Evolutionary conservation across 2,888 invertebrate species (phyloP), one percentile per base, ranked within the genome.

Genomic region (Tolmerus cingulatus): DNA sequence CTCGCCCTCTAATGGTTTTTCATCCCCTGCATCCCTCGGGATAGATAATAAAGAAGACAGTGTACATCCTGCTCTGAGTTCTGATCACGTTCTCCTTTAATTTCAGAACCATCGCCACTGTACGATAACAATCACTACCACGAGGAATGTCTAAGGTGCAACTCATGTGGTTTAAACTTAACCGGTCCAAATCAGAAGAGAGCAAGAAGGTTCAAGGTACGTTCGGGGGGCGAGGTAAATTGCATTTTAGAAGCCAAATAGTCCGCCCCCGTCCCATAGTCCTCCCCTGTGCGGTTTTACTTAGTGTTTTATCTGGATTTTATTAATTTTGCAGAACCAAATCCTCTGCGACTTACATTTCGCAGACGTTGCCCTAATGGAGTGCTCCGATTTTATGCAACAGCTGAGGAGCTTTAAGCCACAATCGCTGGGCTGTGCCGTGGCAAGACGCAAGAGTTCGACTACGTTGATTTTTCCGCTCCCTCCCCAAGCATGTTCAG

Each of bases 361-460:
- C 93, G 97, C 97, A 91, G 98, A 98, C 96, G 97, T 98, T 90
- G 97, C 97, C 93, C 97, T 98, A 93, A 97, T 98, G 97, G 98
- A 98, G 96, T 97, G 97, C 94, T 97, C 97, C 91, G 98, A 98
- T 95, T 98, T 98, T 94, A 97, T 98, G 97, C 97, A 98, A 94
- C 98, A 98, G 94, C 95, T 98, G 92, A 96, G 98, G 92, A 96
- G 97, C 94, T 98, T 98, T 94, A 98, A 98, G 94, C 97, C 98
- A 91, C 98, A 98, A 94, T 97, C 97, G 91, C 94, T 98, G 92
- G 98, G 98, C 93, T 98, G 97, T 94, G 98, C 98, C 90, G 98
- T 98, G 91, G 98, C 98, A 89, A 94, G 98, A 91, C 95, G 98
- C 92, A 98, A 98, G 93, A 97, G 97, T 90, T 98, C 97, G 90